These are phyloP conservation scores for Gonocerus acuteangulatus DNA, from an alignment of 2,888 invertebrate genomes.

Conservation along the genomic window DNA sequence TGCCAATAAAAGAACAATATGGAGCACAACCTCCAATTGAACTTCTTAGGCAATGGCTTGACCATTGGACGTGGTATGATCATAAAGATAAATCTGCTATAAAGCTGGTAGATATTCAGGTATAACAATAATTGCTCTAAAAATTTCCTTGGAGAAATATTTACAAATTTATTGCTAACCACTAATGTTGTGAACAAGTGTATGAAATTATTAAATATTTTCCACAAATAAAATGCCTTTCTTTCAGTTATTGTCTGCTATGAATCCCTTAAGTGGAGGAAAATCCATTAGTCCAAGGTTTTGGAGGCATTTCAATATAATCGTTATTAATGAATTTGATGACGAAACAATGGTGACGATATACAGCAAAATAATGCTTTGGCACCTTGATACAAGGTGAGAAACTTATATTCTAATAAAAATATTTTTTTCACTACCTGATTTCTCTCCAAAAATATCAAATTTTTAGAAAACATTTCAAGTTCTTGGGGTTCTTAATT, in stretches of 20 bases:
- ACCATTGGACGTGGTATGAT: conserved; percentile 83
- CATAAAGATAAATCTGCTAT: conserved; percentile 69
- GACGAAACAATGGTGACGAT: conserved; percentile 75
- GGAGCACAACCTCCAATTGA: conserved; percentile 95
- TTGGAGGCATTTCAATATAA: conserved; percentile 74
- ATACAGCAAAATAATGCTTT: conserved; percentile 81
- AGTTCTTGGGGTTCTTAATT: background rate
- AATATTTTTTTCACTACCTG: no score
- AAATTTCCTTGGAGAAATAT: no score
- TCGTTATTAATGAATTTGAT: conserved; percentile 83
- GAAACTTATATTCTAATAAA: no score
- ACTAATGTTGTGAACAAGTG: no score
- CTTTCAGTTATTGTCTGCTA: conserved; percentile 77
- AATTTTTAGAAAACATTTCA: background rate
- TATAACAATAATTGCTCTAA: conserved; percentile 5
- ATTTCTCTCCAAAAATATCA: background rate
- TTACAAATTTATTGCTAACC: no score
- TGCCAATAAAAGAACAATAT: conserved; percentile 82
- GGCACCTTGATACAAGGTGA: conserved; percentile 90
- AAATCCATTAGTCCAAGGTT: conserved; percentile 79
- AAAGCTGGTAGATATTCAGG: conserved; percentile 66
- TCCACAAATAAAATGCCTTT: no score
- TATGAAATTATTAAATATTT: no score
- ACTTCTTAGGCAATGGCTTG: conserved; percentile 79
- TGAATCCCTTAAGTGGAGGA: conserved; percentile 71